Base-by-base conservation (phyloP, 2,113 vertebrate species). In the Lepisosteus osseus region DNA sequence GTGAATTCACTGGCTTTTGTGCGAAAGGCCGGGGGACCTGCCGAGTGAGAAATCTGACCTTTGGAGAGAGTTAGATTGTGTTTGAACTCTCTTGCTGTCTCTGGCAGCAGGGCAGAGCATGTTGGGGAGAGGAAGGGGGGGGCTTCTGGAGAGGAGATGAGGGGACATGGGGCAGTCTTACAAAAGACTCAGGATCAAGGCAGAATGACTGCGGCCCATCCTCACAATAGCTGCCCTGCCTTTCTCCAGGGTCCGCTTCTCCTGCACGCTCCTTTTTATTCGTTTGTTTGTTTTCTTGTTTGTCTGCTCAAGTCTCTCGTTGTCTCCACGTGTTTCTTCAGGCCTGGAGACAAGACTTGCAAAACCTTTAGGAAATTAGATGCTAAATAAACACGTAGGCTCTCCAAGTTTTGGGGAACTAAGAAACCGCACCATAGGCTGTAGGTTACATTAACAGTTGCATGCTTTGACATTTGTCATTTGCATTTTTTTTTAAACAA, bases 1-100 rank as follows among this genome's bases (percentile, higher is more conserved):
- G 91, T 90, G 89, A 91, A 92, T 92, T 88, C 87, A 82, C 85
- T 68, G 77, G 86, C 87, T 89, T 90, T 90, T 87, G 83, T 80
- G 84, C 8, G 4, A 73, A 77, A 83, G 87, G 86, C 89, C 68
- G 74, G 85, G 84, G 85, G 71, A 82, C 80, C 87, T 80, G 76
- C 41, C 57, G 87, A 86, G 81, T 85, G 83, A 86, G 80, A 92
- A 88, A 77, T 85, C 84, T 91, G 87, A 86, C 87, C 79, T 79
- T 81, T 86, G 54, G 69, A 17, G 79, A 82, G 82, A 84, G 82
- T 84, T 76, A 74, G 83, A 89, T 88, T 87, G 87, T 89, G 86
- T 92, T 85, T 91, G 87, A 91, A 89, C 86, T 89, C 83, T 86
- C 87, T 86, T 74, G 87, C 85, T 82, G 80, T 83, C 84, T 78